Evolutionary conservation across 1,140 invertebrate genomes (phyloP).

Genomic region (Drosophila equinoxialis): DNA sequence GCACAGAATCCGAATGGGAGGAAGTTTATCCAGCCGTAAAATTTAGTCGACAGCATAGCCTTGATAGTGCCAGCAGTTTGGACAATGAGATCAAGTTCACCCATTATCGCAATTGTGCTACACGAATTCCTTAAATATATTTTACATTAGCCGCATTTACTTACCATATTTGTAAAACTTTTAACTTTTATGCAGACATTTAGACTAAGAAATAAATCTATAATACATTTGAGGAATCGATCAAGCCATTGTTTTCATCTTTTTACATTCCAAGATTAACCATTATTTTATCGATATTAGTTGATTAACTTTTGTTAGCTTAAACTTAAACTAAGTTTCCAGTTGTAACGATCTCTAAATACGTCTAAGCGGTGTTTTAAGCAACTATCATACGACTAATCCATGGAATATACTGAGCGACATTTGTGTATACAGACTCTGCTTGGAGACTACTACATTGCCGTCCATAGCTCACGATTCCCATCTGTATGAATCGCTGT

Average conservation of each 20-base stretch:
- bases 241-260: no score
- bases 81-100: conserved; percentile 56
- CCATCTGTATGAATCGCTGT: background rate
- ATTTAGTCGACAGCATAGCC: conserved; percentile 54
- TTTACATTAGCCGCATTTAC: background rate
- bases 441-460: background rate
- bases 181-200: conserved; percentile 9
- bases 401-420: background rate
- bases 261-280: no score
- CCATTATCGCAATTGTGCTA: conserved; percentile 78
- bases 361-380: background rate
- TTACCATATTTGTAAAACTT: conserved; percentile 47
- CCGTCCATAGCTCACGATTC: background rate
- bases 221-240: no score
- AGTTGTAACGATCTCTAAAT: no score
- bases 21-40: conserved; percentile 76
- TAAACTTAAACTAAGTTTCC: no score
- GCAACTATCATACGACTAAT: background rate
- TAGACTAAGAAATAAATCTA: background rate
- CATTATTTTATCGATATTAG: no score
- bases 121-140: conserved; percentile 60
- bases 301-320: no score
- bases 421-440: background rate
- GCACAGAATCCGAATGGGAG: conserved; percentile 72
- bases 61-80: conserved; percentile 46